These are phyloP conservation scores for Drosophila subpulchrella DNA, from an alignment of 1,140 invertebrate genomes.

Conservation along the genomic window DNA sequence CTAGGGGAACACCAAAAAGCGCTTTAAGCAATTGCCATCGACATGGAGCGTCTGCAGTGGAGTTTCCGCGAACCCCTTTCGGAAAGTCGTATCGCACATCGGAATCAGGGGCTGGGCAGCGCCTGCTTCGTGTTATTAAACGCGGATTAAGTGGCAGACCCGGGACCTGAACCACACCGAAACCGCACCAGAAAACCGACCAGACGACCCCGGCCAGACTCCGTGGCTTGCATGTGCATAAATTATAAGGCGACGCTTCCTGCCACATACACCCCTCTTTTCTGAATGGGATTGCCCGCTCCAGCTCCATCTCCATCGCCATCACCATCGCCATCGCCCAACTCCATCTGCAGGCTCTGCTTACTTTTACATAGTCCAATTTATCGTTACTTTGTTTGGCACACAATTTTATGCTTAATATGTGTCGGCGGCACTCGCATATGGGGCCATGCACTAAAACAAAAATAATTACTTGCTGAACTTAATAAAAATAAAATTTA, in stretches of 20 bases:
- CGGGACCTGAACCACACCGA: slow-evolving; percentile 10
- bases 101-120: slow-evolving; percentile 20
- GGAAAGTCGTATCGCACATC: slow-evolving; percentile 17
- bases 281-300: slow-evolving; percentile 38
- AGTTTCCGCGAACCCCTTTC: slow-evolving; percentile 30
- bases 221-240: slow-evolving; percentile 79
- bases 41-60: slow-evolving; percentile 46
- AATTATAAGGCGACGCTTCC: slow-evolving; percentile 72
- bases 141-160: slow-evolving; percentile 73
- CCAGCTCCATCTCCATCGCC: slow-evolving; percentile 21
- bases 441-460: slow-evolving; percentile 20
- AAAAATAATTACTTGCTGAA: neutral
- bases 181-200: slow-evolving; percentile 35
- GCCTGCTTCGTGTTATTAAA: slow-evolving; percentile 76
- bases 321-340: slow-evolving; percentile 5
- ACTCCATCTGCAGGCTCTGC: slow-evolving; percentile 43
- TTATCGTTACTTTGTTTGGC: slow-evolving; percentile 74
- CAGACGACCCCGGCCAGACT: slow-evolving; percentile 61
- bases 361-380: slow-evolving; percentile 65
- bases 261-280: slow-evolving; percentile 55
- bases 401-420: slow-evolving; percentile 79
- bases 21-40: slow-evolving; percentile 63
- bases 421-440: slow-evolving; percentile 69
- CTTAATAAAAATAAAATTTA: neutral
- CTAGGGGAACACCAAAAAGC: slow-evolving; percentile 39